Base-by-base conservation (phyloP, 2,113 vertebrate species). In the Myiozetetes cayanensis region DNA sequence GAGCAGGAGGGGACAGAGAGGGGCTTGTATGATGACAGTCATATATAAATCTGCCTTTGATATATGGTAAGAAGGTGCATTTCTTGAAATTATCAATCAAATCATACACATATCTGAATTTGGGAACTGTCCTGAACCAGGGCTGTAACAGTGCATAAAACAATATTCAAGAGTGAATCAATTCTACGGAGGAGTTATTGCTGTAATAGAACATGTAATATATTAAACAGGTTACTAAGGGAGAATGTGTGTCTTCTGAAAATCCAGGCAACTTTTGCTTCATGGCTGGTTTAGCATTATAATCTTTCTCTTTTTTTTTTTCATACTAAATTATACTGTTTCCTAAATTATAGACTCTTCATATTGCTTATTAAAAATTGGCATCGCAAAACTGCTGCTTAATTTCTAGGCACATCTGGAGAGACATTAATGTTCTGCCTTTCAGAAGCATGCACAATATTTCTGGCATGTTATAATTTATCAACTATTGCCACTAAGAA, bases 291-390 rank as follows among this genome's bases (percentile, higher is more conserved):
- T 27, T 16, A 72, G 52, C 77, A 61, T 89, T 90, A 49, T 20
- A 59, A n/a, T 87, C 22, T 58, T 7, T 59, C 14, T 73, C 23
- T 49, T 44, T 68, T 49, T 56, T 47, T 46, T 65, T 68, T 75
- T 35, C 30, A 10, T 53, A 62, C 65, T 76, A 56, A 89, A 62
- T 63, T 39, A 65, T 86, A 72, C 85, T 41, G 13, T 24, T 39
- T 44, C 58, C 67, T 87, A 86, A 72, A 96, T 90, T 91, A 62
- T 16, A 76, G 77, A 35, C 63, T 90, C n/a, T 87, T 91, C 77
- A 33, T 39, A 87, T 33, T 46, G 70, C 37, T 96, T 95, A 89
- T 91, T 75, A 94, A 91, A 96, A 95, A 82, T 8, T 65, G 28
- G n/a, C 52, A 73, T 76, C 62, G 71, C 53, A 62, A 44, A 94